Percentiles rank a stretch among this genome's conserved stretches.
Evolutionary conservation across 23 tunicate genomes (phyloP).

Genomic region (Styela clava): DNA sequence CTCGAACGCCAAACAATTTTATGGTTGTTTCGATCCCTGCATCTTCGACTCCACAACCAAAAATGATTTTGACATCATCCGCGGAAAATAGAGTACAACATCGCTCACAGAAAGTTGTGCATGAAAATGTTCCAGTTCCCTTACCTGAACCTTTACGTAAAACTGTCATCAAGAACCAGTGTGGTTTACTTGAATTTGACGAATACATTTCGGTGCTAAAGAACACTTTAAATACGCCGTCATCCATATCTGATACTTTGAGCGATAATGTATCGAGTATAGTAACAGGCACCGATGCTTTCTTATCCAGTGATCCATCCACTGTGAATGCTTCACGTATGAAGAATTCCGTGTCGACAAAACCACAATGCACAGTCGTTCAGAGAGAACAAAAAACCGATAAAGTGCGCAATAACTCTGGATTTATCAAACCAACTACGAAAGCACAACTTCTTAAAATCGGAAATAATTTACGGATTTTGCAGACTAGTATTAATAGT

Average conservation of each 20-base stretch:
- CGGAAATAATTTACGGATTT: background rate
- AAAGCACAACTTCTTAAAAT: background rate
- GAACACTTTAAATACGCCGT: constrained; percentile 30
- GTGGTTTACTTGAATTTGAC: constrained; percentile 46
- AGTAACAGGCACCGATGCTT: background rate
- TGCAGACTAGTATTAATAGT: background rate
- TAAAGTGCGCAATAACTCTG: background rate
- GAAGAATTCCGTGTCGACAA: background rate
- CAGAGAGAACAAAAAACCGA: background rate
- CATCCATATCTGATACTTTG: background rate
- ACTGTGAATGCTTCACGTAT: background rate
- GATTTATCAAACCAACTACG: background rate
- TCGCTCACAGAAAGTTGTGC: background rate
- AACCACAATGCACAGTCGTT: background rate
- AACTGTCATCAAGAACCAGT: background rate
- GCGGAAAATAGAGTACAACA: background rate
- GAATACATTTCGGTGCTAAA: constrained; percentile 59
- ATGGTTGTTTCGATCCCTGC: constrained; percentile 29
- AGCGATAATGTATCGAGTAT: background rate
- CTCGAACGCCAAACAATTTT: constrained; percentile 29
- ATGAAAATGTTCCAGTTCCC: background rate
- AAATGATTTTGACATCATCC: background rate
- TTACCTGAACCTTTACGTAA: constrained; percentile 3
- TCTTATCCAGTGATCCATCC: background rate
- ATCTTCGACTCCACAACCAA: background rate